Conservation (phyloP, 2,888 invertebrate genomes). For the Scaptomyza cyrtandrae region DNA sequence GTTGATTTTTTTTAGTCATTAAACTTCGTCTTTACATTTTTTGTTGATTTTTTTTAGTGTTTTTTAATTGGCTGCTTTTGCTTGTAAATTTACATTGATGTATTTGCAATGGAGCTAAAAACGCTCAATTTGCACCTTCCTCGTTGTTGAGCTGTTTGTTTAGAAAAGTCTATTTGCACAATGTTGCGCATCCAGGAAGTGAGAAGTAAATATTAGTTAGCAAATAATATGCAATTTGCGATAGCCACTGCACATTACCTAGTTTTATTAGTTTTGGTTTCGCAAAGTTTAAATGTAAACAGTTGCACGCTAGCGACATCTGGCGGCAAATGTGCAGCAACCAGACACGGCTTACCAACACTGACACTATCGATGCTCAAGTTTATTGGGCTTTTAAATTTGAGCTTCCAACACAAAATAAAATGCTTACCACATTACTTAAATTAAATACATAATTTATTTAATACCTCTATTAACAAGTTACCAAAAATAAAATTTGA, state of each 20-base stretch:
- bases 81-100: conserved; percentile 19
- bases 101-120: conserved; percentile 32
- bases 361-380: neutral
- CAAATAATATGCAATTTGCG: conserved; percentile 27
- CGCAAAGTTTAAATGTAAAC: conserved; percentile 12
- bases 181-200: conserved; percentile 54
- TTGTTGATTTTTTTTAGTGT: conserved; percentile 9
- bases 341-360: neutral
- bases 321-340: neutral
- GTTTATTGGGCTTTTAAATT: neutral
- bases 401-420: neutral
- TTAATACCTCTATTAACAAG: neutral
- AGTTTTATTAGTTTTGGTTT: conserved; percentile 1
- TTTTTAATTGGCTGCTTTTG: conserved; percentile 22
- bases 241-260: conserved; percentile 6
- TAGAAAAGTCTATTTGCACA: conserved; percentile 28
- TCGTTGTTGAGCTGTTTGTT: conserved; percentile 26
- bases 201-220: conserved; percentile 49
- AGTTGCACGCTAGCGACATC: conserved; percentile 20
- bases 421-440: neutral
- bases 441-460: neutral
- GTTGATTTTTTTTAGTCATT: conserved; percentile 14
- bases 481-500: neutral
- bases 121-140: conserved; percentile 53
- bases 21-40: too few species aligned